Base-by-base conservation (phyloP, 2,888 invertebrate species). In the Polydrusus cervinus region DNA sequence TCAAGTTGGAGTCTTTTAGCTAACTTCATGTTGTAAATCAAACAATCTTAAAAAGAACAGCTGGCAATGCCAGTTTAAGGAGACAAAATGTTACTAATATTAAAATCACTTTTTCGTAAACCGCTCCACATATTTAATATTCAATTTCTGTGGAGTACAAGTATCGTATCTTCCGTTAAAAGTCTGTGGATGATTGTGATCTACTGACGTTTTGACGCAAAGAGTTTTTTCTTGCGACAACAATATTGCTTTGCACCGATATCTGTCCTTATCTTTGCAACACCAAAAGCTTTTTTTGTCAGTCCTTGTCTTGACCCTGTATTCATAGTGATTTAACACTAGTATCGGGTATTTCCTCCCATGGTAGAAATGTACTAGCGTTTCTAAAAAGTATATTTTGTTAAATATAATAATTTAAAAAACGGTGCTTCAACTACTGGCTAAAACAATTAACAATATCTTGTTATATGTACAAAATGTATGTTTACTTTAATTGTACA, bases 201-300 rank as follows among this genome's bases (percentile, higher is more conserved):
- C n/a, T 3, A 69, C 69, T 25, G 69, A 69, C 9, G 53, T 55
- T 43, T 69, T 68, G 0, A 74, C 64, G 9, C 13, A 43, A 43
- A 74, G 30, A 7, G 62, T 69, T 45, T 68, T 68, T 64, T 69
- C 69, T 25, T 38, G 40, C 25, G 74, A 61, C 16, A 68, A 11
- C 9, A 68, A 11, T 68, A 57, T 71, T 10, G 71, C 68, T 49
- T 68, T 71, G 18, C 75, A 76, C 9, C 47, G 20, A 10, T 47
- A n/a, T n/a, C 30, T 72, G 43, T 62, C 60, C 14, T 62, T 62
- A 20, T 72, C 62, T 30, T 67, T 76, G 25, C 75, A 76, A n/a
- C 71, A 47, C 75, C 75, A 76, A 13, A 65, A 61, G 25, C 65
- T 71, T 71, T 66, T 74, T 49, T 69, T 61, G 2, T 60, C 45